These are phyloP conservation scores for Rhynchonema sp. DNA, from an alignment of 2,888 invertebrate species.

Conservation along the genomic window DNA sequence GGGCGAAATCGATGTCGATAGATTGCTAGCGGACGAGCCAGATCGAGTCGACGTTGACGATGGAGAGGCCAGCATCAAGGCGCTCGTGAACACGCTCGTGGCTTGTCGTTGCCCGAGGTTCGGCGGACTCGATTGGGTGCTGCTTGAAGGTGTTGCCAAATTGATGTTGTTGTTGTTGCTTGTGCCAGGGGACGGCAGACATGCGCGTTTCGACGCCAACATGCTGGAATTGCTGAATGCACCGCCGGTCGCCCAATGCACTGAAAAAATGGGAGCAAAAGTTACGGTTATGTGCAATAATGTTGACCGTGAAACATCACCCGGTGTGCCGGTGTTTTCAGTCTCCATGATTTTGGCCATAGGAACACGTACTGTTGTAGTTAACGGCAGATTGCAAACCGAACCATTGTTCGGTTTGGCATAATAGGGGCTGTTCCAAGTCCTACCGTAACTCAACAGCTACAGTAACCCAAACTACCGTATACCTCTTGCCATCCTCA, in stretches of 20 bases:
- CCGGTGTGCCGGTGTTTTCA: background rate
- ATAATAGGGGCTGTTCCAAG: background rate
- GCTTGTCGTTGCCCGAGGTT: background rate
- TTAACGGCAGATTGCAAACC: too few species aligned
- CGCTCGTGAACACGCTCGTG: background rate
- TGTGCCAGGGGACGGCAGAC: background rate
- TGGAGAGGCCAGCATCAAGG: background rate
- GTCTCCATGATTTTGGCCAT: too few species aligned
- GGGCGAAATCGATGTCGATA: too few species aligned
- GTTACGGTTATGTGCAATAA: background rate
- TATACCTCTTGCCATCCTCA: too few species aligned
- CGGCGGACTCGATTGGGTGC: background rate
- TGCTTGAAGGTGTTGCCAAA: background rate
- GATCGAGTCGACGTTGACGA: background rate
- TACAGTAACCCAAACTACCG: too few species aligned
- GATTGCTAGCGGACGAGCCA: background rate
- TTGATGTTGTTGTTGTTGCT: background rate
- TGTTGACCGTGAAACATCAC: background rate
- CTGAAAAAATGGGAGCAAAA: too few species aligned
- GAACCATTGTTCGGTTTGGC: too few species aligned
- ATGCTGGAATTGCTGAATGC: background rate
- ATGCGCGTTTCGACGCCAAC: background rate
- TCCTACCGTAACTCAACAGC: background rate
- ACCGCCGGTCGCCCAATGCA: too few species aligned
- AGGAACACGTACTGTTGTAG: background rate